Evolutionary conservation across 2,888 invertebrate genomes (phyloP).

Genomic region (Amblyteles armatorius): DNA sequence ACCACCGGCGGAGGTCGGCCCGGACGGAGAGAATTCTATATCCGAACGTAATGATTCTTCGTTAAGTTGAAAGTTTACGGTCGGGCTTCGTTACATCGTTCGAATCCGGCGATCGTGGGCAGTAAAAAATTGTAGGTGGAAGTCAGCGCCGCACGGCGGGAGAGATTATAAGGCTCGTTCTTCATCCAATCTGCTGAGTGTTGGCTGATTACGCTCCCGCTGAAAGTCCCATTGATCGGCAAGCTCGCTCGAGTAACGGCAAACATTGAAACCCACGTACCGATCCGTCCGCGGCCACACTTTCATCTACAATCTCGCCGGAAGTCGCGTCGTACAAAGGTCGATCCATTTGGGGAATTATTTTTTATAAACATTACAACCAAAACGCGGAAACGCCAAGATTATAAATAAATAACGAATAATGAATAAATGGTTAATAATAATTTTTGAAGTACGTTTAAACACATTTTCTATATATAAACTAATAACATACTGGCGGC

Average conservation of each 20-base stretch:
- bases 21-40: slow-evolving; percentile 23
- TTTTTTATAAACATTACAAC: too few relatives aligned
- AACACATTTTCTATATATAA: too few relatives aligned
- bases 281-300: too few relatives aligned
- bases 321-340: too few relatives aligned
- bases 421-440: too few relatives aligned
- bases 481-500: too few relatives aligned
- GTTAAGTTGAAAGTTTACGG: slow-evolving; percentile 37
- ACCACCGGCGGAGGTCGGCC: background rate
- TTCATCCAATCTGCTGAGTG: slow-evolving; percentile 35
- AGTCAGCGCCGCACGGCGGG: background rate
- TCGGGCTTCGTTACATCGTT: slow-evolving; percentile 7
- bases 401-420: too few relatives aligned
- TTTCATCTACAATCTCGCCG: too few relatives aligned
- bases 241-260: background rate
- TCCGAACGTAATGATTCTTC: slow-evolving; percentile 52
- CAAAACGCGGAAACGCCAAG: too few relatives aligned
- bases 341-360: too few relatives aligned
- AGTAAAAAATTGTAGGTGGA: background rate
- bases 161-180: slow-evolving; percentile 28
- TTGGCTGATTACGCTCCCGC: slow-evolving; percentile 24
- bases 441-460: too few relatives aligned
- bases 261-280: background rate
- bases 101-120: background rate
- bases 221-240: slow-evolving; percentile 40